These are phyloP conservation scores for Eupleurogrammus muticus DNA, from an alignment of 2,797 vertebrate species.

Conservation along the genomic window DNA sequence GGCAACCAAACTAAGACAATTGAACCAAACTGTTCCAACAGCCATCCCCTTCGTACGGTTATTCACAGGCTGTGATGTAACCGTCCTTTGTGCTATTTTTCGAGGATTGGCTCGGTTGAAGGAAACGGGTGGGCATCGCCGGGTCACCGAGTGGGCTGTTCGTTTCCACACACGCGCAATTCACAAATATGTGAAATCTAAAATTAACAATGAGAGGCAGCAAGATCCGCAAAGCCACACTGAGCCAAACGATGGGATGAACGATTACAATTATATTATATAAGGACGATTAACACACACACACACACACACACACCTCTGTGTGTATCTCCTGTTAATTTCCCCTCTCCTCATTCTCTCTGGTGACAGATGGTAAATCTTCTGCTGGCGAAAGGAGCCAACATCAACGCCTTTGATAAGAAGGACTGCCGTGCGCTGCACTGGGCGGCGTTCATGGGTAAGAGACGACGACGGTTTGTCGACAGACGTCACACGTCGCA, in stretches of 20 bases:
- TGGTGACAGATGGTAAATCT: slow-evolving; percentile 93
- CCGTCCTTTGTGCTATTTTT: slow-evolving; percentile 30
- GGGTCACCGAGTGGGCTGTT: slow-evolving; percentile 37
- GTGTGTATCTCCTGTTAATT: background rate
- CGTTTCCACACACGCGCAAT: slow-evolving; percentile 26
- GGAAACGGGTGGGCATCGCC: slow-evolving; percentile 46
- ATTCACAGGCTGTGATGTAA: slow-evolving; percentile 43
- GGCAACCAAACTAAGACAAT: too few relatives aligned
- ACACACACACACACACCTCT: slow-evolving; percentile 16
- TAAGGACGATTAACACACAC: slow-evolving; percentile 44
- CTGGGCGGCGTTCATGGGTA: slow-evolving; percentile 98
- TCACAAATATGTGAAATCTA: slow-evolving; percentile 49
- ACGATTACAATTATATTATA: slow-evolving; percentile 55
- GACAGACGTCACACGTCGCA: background rate
- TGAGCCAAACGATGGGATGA: slow-evolving; percentile 35
- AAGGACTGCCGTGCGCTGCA: slow-evolving; percentile 96
- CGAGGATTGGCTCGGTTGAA: background rate
- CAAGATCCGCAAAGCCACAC: slow-evolving; percentile 14
- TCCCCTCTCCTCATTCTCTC: background rate
- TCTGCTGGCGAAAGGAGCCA: slow-evolving; percentile 94
- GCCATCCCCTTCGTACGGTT: too few relatives aligned
- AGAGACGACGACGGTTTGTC: slow-evolving; percentile 52
- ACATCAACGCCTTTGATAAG: slow-evolving; percentile 99
- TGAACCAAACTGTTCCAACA: too few relatives aligned
- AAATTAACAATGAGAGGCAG: slow-evolving; percentile 50